A percentile compares a stretch with the other conserved stretches of the same genome.
Conservation (phyloP, 2,888 invertebrate genomes). For the Molorchus minor region DNA sequence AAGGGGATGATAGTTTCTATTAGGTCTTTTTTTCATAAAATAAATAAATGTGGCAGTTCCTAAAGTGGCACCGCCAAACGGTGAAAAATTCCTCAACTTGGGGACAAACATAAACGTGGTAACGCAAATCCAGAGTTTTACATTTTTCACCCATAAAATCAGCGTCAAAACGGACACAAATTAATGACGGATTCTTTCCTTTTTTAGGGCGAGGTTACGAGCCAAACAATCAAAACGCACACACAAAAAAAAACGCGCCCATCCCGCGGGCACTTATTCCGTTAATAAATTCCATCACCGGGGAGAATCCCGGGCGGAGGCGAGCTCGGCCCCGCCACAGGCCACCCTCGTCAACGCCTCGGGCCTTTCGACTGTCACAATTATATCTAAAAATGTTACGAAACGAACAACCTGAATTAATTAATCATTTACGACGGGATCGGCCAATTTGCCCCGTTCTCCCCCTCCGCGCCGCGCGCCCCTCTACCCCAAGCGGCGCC, state of each 20-base stretch:
- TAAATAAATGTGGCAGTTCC: too few relatives aligned
- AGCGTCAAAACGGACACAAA: too few relatives aligned
- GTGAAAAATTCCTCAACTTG: too few relatives aligned
- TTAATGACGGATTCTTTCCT: too few relatives aligned
- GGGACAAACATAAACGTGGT: too few relatives aligned
- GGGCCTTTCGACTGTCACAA: conserved; percentile 23
- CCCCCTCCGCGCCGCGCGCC: not conserved
- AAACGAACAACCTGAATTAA: conserved; percentile 32
- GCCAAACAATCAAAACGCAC: conserved; percentile 1
- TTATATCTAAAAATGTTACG: conserved; percentile 27
- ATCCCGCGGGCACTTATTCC: not conserved
- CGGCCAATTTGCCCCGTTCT: not conserved
- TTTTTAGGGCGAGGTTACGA: too few relatives aligned
- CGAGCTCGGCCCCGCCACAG: not conserved
- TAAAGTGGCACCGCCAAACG: too few relatives aligned
- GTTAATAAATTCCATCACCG: conserved; percentile 16
- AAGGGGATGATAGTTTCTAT: too few relatives aligned
- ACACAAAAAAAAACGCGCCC: not conserved
- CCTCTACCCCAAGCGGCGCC: not conserved
- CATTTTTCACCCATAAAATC: too few relatives aligned
- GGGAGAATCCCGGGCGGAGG: not conserved
- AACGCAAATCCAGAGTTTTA: too few relatives aligned
- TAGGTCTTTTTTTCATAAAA: too few relatives aligned
- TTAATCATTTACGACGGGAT: conserved; percentile 33
- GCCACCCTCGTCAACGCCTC: conserved; percentile 15